phyloP scores from a whole-genome alignment of 2,888 invertebrate genomes.

The Dryococelus australis region DNA sequence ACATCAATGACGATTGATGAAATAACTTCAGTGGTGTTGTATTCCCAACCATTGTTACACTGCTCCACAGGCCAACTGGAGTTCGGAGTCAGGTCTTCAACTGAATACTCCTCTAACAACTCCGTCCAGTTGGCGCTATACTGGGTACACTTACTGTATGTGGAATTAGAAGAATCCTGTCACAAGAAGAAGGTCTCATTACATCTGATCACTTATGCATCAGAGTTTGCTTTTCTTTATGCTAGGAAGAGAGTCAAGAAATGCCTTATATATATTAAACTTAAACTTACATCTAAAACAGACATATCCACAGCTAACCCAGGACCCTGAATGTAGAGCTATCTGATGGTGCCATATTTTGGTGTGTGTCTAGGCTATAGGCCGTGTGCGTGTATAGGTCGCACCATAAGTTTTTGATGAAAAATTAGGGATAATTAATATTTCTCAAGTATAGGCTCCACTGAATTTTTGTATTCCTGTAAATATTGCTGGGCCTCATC shows the following conservation, averaged over 20 bases:
- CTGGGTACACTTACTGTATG: slow-evolving; percentile 74
- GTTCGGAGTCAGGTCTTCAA: slow-evolving; percentile 60
- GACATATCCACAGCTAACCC: too few species aligned
- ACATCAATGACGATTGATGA: slow-evolving; percentile 89
- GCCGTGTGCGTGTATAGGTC: too few species aligned
- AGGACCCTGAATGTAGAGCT: too few species aligned
- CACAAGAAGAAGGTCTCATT: not conserved
- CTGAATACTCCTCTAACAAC: slow-evolving; percentile 57
- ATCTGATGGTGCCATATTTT: too few species aligned
- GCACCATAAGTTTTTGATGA: too few species aligned
- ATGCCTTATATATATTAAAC: too few species aligned
- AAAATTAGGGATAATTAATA: too few species aligned
- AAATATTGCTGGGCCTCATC: too few species aligned
- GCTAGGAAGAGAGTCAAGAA: not conserved
- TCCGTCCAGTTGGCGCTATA: slow-evolving; percentile 78
- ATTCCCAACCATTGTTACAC: slow-evolving; percentile 83
- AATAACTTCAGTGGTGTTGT: slow-evolving; percentile 70
- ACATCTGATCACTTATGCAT: not conserved
- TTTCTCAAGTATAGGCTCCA: too few species aligned
- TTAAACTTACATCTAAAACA: too few species aligned
- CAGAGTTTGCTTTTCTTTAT: not conserved
- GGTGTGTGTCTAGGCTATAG: too few species aligned
- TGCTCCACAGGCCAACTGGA: slow-evolving; percentile 69
- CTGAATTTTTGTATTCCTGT: too few species aligned
- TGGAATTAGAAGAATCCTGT: slow-evolving; percentile 51